Percentiles rank a stretch among this genome's conserved stretches.
Conservation (phyloP, 2,113 vertebrate species). For the Entelurus aequoreus region DNA sequence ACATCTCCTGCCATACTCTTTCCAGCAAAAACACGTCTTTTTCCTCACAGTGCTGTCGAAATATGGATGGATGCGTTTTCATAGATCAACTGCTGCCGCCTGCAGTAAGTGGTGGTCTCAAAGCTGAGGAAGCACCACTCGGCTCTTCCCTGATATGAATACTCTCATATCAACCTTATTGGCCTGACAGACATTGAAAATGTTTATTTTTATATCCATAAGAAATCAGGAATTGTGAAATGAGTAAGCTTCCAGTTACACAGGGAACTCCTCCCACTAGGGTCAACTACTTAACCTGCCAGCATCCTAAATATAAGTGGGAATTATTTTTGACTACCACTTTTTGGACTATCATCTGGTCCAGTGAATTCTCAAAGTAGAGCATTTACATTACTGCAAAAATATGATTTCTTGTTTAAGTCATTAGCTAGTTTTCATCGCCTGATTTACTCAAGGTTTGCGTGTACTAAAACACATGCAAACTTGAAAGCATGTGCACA, state of each 20-base stretch:
- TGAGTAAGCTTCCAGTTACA: too few relatives aligned
- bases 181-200: constrained; percentile 13
- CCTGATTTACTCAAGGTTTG: background rate
- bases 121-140: constrained; percentile 22
- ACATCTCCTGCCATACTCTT: constrained; percentile 31
- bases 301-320: background rate
- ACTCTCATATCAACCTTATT: constrained; percentile 6
- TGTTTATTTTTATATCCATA: background rate
- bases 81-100: constrained; percentile 8
- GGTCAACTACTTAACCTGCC: too few relatives aligned
- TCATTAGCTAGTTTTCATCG: background rate
- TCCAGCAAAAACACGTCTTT: constrained; percentile 21
- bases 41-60: constrained; percentile 24
- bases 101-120: constrained; percentile 12
- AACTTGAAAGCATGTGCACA: background rate
- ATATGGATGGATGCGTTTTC: constrained; percentile 19
- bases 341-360: background rate
- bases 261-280: background rate
- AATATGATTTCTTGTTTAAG: background rate
- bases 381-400: background rate
- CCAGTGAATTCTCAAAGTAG: background rate
- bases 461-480: background rate
- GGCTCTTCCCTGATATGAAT: background rate
- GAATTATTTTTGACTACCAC: constrained; percentile 3
- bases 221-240: background rate